Base-by-base conservation (phyloP, 2,888 invertebrate genomes). In the Harmothoe impar region DNA sequence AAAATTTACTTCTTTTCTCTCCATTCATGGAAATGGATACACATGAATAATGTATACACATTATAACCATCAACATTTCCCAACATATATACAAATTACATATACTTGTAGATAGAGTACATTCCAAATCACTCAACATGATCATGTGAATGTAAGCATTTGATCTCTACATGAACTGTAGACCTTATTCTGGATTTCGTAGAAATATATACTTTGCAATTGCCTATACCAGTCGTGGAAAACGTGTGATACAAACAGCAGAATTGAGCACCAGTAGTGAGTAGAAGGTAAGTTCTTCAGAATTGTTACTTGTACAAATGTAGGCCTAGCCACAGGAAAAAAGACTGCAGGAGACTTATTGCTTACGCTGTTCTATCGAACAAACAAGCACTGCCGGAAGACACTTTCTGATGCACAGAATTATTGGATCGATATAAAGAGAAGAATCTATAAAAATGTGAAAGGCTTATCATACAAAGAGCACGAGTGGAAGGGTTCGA, bases 401-500 rank as follows among this genome's bases (percentile, higher is more conserved):
- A 81, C 81, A 81, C 33, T 81, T 81, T 81, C 43, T 81, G 15
- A 35, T 33, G 33, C 35, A 81, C 81, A 35, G 43, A 33, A 81
- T 81, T 81, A 81, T 7, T 23, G 10, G 81, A 43, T 23, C 43
- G 43, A 35, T 35, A 35, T 35, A 43, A 81, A 25, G 43, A 43
- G 43, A 43, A 43, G 43, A 43, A 81, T 81, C 25, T 77, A 77
- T 31, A 20, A 77, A 77, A 77, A 77, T 81, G 35, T 81, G 35
- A 81, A 33, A 33, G 81, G 43, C 81, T 35, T 81, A 72, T 72
- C 7, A n/a, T 81, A 81, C 81, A 81, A 23, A 81, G 81, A 81
- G 20, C 43, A 35, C 81, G 33, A 81, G 43, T 81, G 35, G 25
- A 25, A 43, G 81, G 23, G 43, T 81, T 81, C 23, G 81, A 81